Base-by-base conservation (phyloP, 2,797 vertebrate genomes). In the Tokudaia tokunoshimensis region DNA sequence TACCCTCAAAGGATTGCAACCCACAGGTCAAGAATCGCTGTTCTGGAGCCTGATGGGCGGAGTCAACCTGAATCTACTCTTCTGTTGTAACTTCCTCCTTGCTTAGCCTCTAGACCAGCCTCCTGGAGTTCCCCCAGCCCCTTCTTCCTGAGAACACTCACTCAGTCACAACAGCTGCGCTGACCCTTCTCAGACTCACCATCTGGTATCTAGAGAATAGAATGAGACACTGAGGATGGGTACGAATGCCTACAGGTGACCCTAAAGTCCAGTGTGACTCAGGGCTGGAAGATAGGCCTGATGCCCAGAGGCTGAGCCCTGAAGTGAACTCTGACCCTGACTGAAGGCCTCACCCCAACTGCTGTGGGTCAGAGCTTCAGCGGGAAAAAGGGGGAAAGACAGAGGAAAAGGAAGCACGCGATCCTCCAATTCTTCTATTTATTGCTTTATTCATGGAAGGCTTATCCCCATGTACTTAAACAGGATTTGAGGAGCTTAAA, bases 401-500 rank as follows among this genome's bases (percentile, higher is more conserved):
- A 22, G 57, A 50, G 61, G 70, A 78, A 59, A 57, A 94, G n/a
- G 63, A 63, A 63, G 59, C 44, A 11, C 75, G 20, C 47, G 14
- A 5, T 44, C 34, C 83, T 96, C 80, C 9, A 31, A 37, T 94
- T 96, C 94, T 88, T 95, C 94, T 97, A 81, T 97, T 96, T 97
- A 96, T 95, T 96, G 95, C 96, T 91, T 95, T 85, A 88, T 87
- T 95, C 97, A 65, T 82, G 76, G 96, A 89, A 17, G 95, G 79
- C 92, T 97, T 96, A 96, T 97, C 97, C 94, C 76, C 80, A 34
- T 31, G 65, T 95, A 97, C 97, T 97, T 97, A 97, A 96, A 96
- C 76, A 86, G 96, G 97, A 97, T 97, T 98, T 95, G 91, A 96
- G 89, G 59, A 94, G 97, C 97, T 98, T 98, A 97, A 97, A 97